Evolutionary conservation across 2,888 invertebrate species (phyloP), one percentile per base, ranked within the genome.

Genomic region (Platynereis dumerilii): DNA sequence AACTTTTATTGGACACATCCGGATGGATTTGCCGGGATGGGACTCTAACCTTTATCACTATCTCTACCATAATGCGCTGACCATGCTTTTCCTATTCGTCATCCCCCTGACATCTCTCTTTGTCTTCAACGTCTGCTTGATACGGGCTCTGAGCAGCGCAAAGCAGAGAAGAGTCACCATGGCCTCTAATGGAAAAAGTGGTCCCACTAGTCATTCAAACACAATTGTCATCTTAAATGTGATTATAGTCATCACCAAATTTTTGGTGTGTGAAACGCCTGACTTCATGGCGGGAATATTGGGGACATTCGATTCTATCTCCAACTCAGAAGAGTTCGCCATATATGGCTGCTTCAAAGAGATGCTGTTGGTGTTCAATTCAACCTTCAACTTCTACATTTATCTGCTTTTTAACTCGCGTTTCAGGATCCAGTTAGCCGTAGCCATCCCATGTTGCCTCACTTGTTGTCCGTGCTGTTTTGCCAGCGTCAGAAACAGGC

Each of bases 291-390:
- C 58, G 1, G 54, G 58, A 7, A 58, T 67, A 2, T n/a, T 67
- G 10, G 64, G 64, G 17, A 58, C 62, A 20, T 29, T 60, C 1
- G 48, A 57, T 5, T 26, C 22, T 17, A 29, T 54, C 2, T 20
- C 53, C 1, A 20, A 22, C 24, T 55, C n/a, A 3, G 52, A 39
- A 3, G 64, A 7, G 10, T 67, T 52, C 53, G 42, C 34, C 15
- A 28, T 64, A 24, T 64, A 60, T 44, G 27, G 27, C 24, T 55
- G 57, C 12, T 26, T 67, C 22, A 62, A 62, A 42, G 62, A 67
- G 44, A 64, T 67, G 64, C 53, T 67, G 20, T 42, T 67, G n/a
- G 60, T 67, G 17, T 29, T 67, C 20, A 67, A 67, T 54, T 64
- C 67, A n/a, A 27, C 64, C 5, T 55, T 57, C 15, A 67, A 67